Base-by-base conservation (phyloP, 2,888 invertebrate species). In the Drosophila paramelanica region DNA sequence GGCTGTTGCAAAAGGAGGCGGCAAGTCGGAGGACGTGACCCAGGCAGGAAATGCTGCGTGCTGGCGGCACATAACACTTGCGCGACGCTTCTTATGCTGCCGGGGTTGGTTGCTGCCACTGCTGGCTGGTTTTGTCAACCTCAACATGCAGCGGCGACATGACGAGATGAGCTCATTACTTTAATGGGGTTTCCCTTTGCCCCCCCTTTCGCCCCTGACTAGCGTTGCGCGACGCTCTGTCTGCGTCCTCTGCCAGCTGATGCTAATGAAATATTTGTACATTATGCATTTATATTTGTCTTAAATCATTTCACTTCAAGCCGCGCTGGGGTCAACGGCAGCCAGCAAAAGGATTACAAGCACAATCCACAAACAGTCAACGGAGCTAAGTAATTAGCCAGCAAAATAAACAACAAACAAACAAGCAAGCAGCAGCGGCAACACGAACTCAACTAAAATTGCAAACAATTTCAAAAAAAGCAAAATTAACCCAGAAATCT, bases 401-500 rank as follows among this genome's bases (percentile, higher is more conserved):
- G 67, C 77, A 67, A 79, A 81, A 84, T 70, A 67, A 81, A 83
- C 67, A 77, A 75, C 57, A 56, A 65, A 61, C 41, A 36, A 41
- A 61, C 47, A 49, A 53, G 6, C 38, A 61, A 61, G 49, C 20
- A 41, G 31, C 31, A 10, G 8, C 27, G 31, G 31, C 67, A 67
- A 49, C 59, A 53, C 36, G 39, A 65, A 67, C 39, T 27, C 52
- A 33, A 52, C 53, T 58, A 56, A 78, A 77, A 78, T 67, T 61
- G 66, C 75, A 71, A 81, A 74, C 72, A 74, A 73, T 78, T 77
- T 68, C 23, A 20, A 55, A 57, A 56, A 77, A 82, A 17, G 17
- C 17, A 17, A 17, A 78, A 84, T 80, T 89, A 89, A 89, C 89
- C 89, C 78, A 89, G 86, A 89, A 89, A 89, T 88, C 86, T 89